Percentiles rank a stretch among this genome's conserved stretches.
Evolutionary conservation across 2,113 vertebrate species (phyloP).

Genomic region (Cromileptes altivelis): DNA sequence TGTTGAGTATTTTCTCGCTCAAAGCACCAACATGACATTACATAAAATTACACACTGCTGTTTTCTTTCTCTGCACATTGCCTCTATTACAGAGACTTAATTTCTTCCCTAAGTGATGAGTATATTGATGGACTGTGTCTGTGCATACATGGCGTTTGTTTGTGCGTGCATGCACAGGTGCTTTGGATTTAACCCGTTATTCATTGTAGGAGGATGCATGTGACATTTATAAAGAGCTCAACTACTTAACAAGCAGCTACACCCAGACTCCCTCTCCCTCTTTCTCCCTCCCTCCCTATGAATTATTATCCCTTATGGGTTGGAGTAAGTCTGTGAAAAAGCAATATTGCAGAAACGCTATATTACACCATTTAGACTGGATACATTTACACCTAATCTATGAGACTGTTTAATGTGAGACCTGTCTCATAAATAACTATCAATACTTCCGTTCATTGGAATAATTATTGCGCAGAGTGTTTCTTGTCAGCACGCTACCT

Average conservation of each 20-base stretch:
- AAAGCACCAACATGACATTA: conserved; percentile 16
- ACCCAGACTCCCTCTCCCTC: conserved; percentile 9
- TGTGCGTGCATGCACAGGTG: background rate
- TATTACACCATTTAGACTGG: conserved; percentile 67
- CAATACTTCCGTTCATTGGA: conserved; percentile 66
- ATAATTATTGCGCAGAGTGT: conserved; percentile 68
- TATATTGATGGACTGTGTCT: background rate
- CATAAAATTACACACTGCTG: conserved; percentile 1
- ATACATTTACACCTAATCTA: conserved; percentile 72
- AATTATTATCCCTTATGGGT: conserved; percentile 65
- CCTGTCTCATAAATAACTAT: conserved; percentile 78
- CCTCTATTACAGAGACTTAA: background rate
- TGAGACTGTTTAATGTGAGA: conserved; percentile 73
- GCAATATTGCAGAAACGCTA: conserved; percentile 63
- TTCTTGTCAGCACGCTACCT: conserved; percentile 58
- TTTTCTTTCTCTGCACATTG: conserved; percentile 24
- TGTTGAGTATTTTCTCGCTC: conserved; percentile 51
- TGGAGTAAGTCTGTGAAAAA: conserved; percentile 71
- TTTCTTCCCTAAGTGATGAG: background rate
- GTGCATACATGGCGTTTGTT: background rate
- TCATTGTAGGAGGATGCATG: conserved; percentile 69
- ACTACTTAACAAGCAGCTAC: conserved; percentile 66
- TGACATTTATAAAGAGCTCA: conserved; percentile 78
- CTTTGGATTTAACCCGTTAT: conserved; percentile 50
- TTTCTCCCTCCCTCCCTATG: conserved; percentile 16